phyloP scores from a whole-genome alignment of 2,113 vertebrate species.

The Heliornis fulica region DNA sequence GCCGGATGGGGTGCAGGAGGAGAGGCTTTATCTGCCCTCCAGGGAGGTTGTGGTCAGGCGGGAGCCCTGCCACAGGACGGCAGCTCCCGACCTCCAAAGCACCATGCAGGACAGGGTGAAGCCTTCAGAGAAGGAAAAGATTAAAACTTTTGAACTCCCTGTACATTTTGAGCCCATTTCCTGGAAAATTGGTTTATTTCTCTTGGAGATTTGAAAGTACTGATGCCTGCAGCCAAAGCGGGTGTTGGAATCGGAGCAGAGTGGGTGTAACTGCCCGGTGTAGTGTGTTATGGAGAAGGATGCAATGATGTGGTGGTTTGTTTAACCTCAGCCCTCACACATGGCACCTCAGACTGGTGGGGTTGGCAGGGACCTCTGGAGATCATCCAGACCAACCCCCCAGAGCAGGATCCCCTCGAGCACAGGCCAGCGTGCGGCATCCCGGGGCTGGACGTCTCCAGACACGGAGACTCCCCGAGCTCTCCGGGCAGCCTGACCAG shows the following conservation, averaged over 20 bases:
- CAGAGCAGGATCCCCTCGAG: too few relatives aligned
- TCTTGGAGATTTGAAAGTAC: accelerated
- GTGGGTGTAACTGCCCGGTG: neutral
- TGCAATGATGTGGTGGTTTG: neutral
- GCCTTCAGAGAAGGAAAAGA: neutral
- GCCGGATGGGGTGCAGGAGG: neutral
- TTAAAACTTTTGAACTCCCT: neutral
- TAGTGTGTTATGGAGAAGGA: neutral
- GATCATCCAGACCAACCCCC: too few relatives aligned
- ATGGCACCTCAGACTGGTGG: too few relatives aligned
- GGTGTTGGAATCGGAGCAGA: neutral
- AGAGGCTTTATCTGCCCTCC: neutral
- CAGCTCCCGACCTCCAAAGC: neutral
- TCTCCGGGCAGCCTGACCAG: too few relatives aligned
- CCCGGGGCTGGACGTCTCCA: too few relatives aligned
- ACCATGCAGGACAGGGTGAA: neutral
- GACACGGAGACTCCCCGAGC: too few relatives aligned
- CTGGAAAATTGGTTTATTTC: neutral
- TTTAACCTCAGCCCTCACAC: neutral
- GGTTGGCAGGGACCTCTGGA: too few relatives aligned
- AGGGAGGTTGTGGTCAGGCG: neutral
- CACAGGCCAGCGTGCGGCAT: too few relatives aligned
- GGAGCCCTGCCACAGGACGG: neutral
- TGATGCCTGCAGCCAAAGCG: neutral
- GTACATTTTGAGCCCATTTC: neutral